A percentile compares a stretch with the other conserved stretches of the same genome.
phyloP scores from a whole-genome alignment of 1,140 invertebrate species.

The Cherax destructor region DNA sequence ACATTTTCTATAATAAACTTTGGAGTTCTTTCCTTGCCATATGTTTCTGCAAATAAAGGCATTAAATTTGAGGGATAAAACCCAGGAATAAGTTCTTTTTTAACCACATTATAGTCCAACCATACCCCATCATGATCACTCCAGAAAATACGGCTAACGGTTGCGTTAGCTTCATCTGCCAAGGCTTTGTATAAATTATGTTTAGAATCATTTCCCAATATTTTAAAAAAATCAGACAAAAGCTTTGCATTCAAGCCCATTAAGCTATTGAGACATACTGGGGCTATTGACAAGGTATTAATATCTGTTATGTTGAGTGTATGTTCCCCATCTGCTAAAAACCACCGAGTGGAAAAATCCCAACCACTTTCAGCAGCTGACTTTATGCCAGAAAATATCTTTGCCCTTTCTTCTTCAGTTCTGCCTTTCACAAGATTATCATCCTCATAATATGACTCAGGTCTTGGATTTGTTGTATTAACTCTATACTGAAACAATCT shows the following conservation, averaged over 20 bases:
- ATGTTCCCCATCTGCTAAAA: slow-evolving; percentile 77
- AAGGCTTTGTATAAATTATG: slow-evolving; percentile 80
- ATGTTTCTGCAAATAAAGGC: slow-evolving; percentile 85
- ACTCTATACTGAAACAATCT: slow-evolving; percentile 80
- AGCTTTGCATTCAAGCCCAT: slow-evolving; percentile 87
- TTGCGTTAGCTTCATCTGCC: slow-evolving; percentile 81
- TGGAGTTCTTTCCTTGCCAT: slow-evolving; percentile 57
- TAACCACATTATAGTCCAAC: slow-evolving; percentile 89
- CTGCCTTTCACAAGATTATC: slow-evolving; percentile 78
- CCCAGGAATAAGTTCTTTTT: slow-evolving; percentile 65
- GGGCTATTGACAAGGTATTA: slow-evolving; percentile 82
- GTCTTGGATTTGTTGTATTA: slow-evolving; percentile 84
- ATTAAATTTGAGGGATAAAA: slow-evolving; percentile 91
- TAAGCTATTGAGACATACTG: slow-evolving; percentile 90
- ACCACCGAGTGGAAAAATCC: slow-evolving; percentile 97
- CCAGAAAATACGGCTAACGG: slow-evolving; percentile 86
- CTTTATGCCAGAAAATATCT: slow-evolving; percentile 87
- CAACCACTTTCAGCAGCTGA: slow-evolving; percentile 94
- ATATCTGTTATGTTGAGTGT: slow-evolving; percentile 74
- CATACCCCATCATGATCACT: slow-evolving; percentile 89
- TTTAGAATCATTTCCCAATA: slow-evolving; percentile 81
- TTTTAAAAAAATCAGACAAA: slow-evolving; percentile 83
- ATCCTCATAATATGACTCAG: slow-evolving; percentile 90
- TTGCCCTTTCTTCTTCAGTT: slow-evolving; percentile 81
- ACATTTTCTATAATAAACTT: slow-evolving; percentile 58